A percentile compares a stretch with the other conserved stretches of the same genome.
These are phyloP conservation scores for Archips xylosteana DNA, from an alignment of 2,888 invertebrate genomes.

Conservation along the genomic window DNA sequence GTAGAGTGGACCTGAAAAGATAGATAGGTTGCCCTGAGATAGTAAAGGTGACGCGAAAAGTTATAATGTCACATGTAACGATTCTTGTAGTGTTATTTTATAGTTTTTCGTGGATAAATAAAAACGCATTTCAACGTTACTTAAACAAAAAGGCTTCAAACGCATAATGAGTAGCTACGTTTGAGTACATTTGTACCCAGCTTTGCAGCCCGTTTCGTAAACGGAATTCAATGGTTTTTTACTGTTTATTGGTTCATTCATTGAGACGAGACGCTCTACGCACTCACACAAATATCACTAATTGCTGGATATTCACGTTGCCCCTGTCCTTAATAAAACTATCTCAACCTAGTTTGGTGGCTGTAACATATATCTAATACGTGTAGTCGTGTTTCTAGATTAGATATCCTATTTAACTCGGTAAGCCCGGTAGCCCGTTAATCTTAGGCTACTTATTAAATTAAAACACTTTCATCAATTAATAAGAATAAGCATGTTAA, in stretches of 20 bases:
- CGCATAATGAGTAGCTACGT: not conserved
- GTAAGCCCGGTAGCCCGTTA: not conserved
- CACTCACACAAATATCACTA: conserved; percentile 30
- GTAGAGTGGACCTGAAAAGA: too few relatives aligned
- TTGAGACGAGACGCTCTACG: conserved; percentile 12
- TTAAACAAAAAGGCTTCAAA: not conserved
- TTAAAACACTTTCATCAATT: not conserved
- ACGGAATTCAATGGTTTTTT: conserved; percentile 16
- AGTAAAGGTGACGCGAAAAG: too few relatives aligned
- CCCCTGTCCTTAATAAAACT: conserved; percentile 29
- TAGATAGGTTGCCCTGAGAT: too few relatives aligned
- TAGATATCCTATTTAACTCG: not conserved
- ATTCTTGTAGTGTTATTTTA: too few relatives aligned
- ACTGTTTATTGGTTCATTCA: conserved; percentile 22
- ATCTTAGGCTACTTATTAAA: not conserved
- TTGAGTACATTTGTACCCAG: not conserved
- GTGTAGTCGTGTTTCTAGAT: not conserved
- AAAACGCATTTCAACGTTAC: not conserved
- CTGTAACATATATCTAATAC: not conserved
- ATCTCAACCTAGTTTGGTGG: conserved; percentile 9
- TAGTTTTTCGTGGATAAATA: too few relatives aligned
- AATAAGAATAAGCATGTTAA: not conserved
- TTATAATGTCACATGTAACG: too few relatives aligned
- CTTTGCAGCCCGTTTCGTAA: conserved; percentile 11
- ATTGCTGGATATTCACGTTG: conserved; percentile 25